A percentile compares a stretch with the other conserved stretches of the same genome.
phyloP scores from a whole-genome alignment of 2,888 invertebrate species.

The Drosophila niveifrons region DNA sequence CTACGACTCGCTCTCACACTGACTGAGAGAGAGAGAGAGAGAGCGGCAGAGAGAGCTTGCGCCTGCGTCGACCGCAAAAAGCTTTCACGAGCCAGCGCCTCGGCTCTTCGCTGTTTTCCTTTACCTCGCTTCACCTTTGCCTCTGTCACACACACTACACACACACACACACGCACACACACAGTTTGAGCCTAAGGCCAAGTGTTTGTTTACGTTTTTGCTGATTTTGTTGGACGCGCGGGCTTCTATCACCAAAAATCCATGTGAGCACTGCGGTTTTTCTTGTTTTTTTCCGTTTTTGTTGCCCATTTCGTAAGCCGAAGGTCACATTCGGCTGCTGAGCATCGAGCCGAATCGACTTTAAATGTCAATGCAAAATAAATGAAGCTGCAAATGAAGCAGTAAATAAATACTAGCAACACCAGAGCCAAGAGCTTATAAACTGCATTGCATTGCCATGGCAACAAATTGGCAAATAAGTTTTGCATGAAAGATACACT shows the following conservation, averaged over 20 bases:
- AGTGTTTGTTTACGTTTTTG: slow-evolving; percentile 78
- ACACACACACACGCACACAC: too few species aligned
- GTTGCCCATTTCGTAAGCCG: slow-evolving; percentile 24
- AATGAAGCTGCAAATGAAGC: slow-evolving; percentile 44
- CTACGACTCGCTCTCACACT: slow-evolving; percentile 9
- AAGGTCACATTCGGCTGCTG: slow-evolving; percentile 46
- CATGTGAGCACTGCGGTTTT: slow-evolving; percentile 1
- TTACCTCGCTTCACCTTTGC: not conserved
- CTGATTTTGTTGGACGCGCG: slow-evolving; percentile 25
- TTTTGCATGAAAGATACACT: not conserved
- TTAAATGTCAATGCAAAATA: slow-evolving; percentile 51
- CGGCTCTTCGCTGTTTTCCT: slow-evolving; percentile 11
- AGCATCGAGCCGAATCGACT: slow-evolving; percentile 23
- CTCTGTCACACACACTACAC: too few species aligned
- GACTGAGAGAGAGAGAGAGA: too few species aligned
- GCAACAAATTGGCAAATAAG: slow-evolving; percentile 38
- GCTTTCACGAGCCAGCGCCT: slow-evolving; percentile 41
- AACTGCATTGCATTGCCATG: slow-evolving; percentile 42
- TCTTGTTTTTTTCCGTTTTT: slow-evolving; percentile 6
- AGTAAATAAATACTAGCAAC: slow-evolving; percentile 17
- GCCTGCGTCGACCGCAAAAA: slow-evolving; percentile 24
- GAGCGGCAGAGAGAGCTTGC: slow-evolving; percentile 41
- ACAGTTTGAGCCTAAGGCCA: slow-evolving; percentile 39
- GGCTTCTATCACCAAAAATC: not conserved
- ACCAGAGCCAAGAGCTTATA: slow-evolving; percentile 9